These are phyloP conservation scores for Spilosoma lubricipeda DNA, from an alignment of 2,888 invertebrate species.

Conservation along the genomic window DNA sequence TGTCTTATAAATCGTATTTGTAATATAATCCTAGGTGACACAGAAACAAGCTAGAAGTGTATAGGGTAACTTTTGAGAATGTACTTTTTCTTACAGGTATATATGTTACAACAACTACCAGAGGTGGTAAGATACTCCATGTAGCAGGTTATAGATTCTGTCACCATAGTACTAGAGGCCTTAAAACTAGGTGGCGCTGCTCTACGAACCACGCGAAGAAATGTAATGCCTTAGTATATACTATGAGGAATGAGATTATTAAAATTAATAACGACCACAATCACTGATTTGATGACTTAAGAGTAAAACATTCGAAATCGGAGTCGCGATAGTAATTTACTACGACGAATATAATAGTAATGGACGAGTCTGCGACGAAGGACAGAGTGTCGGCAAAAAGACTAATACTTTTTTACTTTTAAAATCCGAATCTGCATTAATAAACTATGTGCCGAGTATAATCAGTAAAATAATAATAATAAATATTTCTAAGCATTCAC, in stretches of 20 bases:
- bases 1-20: too few species aligned
- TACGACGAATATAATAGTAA: too few species aligned
- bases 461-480: too few species aligned
- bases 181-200: constrained; percentile 33
- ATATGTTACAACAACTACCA: neutral
- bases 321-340: too few species aligned
- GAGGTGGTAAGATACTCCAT: constrained; percentile 9
- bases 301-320: too few species aligned
- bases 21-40: neutral
- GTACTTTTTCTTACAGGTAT: neutral
- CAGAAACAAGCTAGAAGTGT: neutral
- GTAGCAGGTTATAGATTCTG: constrained; percentile 18
- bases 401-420: too few species aligned
- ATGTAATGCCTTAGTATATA: constrained; percentile 13
- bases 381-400: too few species aligned
- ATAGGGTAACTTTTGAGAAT: neutral
- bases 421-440: too few species aligned
- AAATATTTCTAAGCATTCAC: too few species aligned
- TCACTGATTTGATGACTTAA: neutral
- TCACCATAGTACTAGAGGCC: neutral
- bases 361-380: too few species aligned
- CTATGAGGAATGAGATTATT: constrained; percentile 1
- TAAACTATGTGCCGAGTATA: too few species aligned
- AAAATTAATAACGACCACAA: constrained; percentile 1
- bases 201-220: constrained; percentile 22